phyloP scores from a whole-genome alignment of 1,140 invertebrate genomes.

The Euwallacea similis region DNA sequence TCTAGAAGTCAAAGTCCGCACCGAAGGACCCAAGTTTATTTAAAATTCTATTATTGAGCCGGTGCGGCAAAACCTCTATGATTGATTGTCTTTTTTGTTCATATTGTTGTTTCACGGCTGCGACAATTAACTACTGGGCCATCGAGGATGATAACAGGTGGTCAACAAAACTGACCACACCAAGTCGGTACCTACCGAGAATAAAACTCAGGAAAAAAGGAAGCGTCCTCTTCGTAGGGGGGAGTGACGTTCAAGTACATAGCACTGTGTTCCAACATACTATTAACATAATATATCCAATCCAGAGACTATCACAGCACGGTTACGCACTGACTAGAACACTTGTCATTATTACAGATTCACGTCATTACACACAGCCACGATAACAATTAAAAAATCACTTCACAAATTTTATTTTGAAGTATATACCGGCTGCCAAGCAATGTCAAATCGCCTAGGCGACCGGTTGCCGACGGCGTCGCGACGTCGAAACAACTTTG shows the following conservation, averaged over 20 bases:
- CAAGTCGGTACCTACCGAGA: constrained; percentile 45
- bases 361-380: constrained; percentile 26
- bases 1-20: constrained; percentile 29
- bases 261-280: constrained; percentile 51
- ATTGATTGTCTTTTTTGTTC: not conserved
- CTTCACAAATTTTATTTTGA: not conserved
- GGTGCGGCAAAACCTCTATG: not conserved
- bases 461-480: constrained; percentile 16
- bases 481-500: constrained; percentile 9
- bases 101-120: too few species aligned
- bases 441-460: constrained; percentile 26
- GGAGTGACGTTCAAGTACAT: constrained; percentile 51
- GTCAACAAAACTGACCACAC: constrained; percentile 5
- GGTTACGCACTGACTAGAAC: constrained; percentile 37
- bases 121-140: too few species aligned
- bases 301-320: constrained; percentile 33
- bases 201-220: constrained; percentile 50
- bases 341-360: constrained; percentile 9
- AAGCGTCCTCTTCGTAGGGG: constrained; percentile 47
- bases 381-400: constrained; percentile 2
- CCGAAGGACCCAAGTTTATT: constrained; percentile 22
- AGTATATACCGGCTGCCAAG: constrained; percentile 13
- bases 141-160: not conserved
- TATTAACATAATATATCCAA: constrained; percentile 42
- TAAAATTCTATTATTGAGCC: constrained; percentile 22